Percentiles rank a stretch among this genome's conserved stretches.
Evolutionary conservation across 1,140 invertebrate genomes (phyloP).

Genomic region (Brachionus sp.): DNA sequence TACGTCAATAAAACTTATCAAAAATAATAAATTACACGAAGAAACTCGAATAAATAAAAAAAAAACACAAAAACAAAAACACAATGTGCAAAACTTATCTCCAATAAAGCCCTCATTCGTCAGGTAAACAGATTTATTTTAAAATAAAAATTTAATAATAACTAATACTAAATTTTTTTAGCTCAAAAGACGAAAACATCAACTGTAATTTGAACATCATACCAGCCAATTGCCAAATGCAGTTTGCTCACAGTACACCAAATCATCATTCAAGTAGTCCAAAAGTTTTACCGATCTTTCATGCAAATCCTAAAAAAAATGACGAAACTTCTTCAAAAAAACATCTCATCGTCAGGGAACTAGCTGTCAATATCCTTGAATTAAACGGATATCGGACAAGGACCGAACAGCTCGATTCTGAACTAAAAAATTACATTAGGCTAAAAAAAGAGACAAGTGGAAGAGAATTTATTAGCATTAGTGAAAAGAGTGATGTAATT

Average conservation of each 20-base stretch:
- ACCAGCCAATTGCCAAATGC: not conserved
- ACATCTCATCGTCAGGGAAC: constrained; percentile 17
- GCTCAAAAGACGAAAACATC: not conserved
- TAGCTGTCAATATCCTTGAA: constrained; percentile 38
- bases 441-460: constrained; percentile 9
- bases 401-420: constrained; percentile 15
- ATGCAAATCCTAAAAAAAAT: not conserved
- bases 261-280: constrained; percentile 9
- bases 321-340: not conserved
- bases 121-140: not conserved
- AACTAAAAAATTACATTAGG: constrained; percentile 26
- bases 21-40: constrained; percentile 16
- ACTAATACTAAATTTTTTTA: not conserved
- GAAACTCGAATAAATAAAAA: constrained; percentile 13
- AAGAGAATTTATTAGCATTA: not conserved
- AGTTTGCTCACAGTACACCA: constrained; percentile 7
- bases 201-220: not conserved
- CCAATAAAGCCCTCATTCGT: constrained; percentile 42
- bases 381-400: constrained; percentile 28
- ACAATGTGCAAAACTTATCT: constrained; percentile 42
- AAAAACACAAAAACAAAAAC: not conserved
- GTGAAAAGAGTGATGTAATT: constrained; percentile 28
- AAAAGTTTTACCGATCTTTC: not conserved
- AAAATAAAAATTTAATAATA: not conserved
- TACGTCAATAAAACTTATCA: constrained; percentile 22